Evolutionary conservation across 2,888 invertebrate species (phyloP), one percentile per base, ranked within the genome.

Genomic region (Limenitis camilla): DNA sequence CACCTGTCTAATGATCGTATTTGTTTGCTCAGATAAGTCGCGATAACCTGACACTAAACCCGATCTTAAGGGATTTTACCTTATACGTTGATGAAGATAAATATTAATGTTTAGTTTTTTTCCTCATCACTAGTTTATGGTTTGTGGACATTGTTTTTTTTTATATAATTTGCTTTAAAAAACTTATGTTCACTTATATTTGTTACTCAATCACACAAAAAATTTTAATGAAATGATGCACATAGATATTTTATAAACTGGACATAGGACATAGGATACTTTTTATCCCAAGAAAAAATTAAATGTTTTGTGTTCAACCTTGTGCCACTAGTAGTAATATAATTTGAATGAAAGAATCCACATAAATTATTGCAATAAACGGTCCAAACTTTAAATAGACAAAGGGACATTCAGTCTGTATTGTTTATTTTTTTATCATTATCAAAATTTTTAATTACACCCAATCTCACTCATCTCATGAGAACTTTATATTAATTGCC

Each of bases 401-500:
- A 56, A 58, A 51, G 32, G 67, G 67, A 74, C 72, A 69, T 71
- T 75, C 69, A 72, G 58, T 61, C 68, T 27, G 30, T 76, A 59
- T 73, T 71, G 61, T 71, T 71, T 76, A 71, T 73, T 65, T 62
- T n/a, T 55, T 52, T 54, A 55, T 60, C 60, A 63, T 58, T 61
- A 64, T 64, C 69, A 53, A 67, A 65, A 71, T 68, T 78, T 78
- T 79, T 82, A 83, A 81, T 83, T 82, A 78, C 67, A 61, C 55
- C 61, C 68, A 72, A 79, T 81, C 61, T 56, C 56, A 54, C 55
- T 63, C 56, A 56, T 59, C 49, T 41, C 81, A 85, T 80, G 84
- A 78, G 82, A 85, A 83, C 78, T 74, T 72, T 69, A 71, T 80
- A 77, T 83, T 84, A 86, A 86, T 87, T 85, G 85, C 76, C 76